Conservation (phyloP, 1,140 invertebrate genomes). For the Tenebrio molitor region DNA sequence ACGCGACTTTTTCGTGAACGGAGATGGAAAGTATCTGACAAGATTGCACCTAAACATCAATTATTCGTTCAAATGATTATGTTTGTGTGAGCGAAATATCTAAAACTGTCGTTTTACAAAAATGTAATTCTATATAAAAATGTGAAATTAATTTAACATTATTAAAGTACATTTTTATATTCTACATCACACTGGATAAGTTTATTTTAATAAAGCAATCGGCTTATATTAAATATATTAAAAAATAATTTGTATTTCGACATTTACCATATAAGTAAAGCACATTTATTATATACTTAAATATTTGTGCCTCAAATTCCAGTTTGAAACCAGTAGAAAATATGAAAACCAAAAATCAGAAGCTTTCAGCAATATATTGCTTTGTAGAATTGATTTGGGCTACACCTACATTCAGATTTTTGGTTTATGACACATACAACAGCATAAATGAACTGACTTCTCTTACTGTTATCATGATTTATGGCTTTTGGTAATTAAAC, state of each 20-base stretch:
- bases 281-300: constrained; percentile 37
- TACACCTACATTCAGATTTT: constrained; percentile 35
- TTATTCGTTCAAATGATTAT: neutral
- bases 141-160: constrained; percentile 7
- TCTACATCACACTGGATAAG: constrained; percentile 41
- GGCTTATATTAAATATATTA: constrained; percentile 36
- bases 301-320: constrained; percentile 29
- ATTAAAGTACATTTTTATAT: constrained; percentile 20
- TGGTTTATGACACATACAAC: constrained; percentile 36
- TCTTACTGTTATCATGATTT: neutral
- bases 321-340: constrained; percentile 1
- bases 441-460: constrained; percentile 42
- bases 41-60: neutral
- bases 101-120: constrained; percentile 14
- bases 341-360: constrained; percentile 28
- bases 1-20: neutral
- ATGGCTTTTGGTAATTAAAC: neutral
- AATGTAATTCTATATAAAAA: constrained; percentile 20
- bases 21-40: neutral
- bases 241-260: constrained; percentile 39
- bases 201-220: constrained; percentile 22
- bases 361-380: constrained; percentile 34
- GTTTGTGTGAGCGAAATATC: constrained; percentile 11
- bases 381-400: constrained; percentile 17
- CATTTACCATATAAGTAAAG: constrained; percentile 43